Evolutionary conservation across 2,113 vertebrate species (phyloP).

Genomic region (Dromaius novaehollandiae): DNA sequence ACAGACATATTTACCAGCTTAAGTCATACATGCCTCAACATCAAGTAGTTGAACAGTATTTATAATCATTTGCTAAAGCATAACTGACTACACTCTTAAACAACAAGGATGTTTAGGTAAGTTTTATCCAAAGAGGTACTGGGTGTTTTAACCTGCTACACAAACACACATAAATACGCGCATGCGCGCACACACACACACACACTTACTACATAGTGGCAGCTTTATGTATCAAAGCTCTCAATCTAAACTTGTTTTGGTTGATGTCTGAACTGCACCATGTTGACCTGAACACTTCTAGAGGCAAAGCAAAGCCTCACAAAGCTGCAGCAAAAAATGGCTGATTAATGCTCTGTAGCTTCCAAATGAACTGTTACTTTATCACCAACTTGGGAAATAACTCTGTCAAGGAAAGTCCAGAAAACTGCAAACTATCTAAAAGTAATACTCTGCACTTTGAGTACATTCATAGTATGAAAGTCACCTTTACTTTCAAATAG

Average conservation of each 20-base stretch:
- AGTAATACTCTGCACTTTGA: neutral
- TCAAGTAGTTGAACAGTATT: neutral
- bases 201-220: neutral
- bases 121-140: neutral
- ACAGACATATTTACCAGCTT: neutral
- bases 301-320: neutral
- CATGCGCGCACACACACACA: neutral
- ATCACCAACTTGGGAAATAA: neutral
- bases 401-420: neutral
- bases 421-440: neutral
- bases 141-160: neutral
- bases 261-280: accelerated
- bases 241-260: neutral
- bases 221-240: neutral
- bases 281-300: neutral
- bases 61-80: neutral
- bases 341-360: neutral
- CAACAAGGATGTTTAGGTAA: neutral
- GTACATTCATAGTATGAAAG: neutral
- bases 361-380: neutral
- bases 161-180: too few species aligned
- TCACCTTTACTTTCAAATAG: neutral
- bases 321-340: neutral
- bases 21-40: neutral
- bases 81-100: neutral